A percentile compares a stretch with the other conserved stretches of the same genome.
These are phyloP conservation scores for Parauchenoglanis punctatus DNA, from an alignment of 2,797 vertebrate genomes.

Conservation along the genomic window DNA sequence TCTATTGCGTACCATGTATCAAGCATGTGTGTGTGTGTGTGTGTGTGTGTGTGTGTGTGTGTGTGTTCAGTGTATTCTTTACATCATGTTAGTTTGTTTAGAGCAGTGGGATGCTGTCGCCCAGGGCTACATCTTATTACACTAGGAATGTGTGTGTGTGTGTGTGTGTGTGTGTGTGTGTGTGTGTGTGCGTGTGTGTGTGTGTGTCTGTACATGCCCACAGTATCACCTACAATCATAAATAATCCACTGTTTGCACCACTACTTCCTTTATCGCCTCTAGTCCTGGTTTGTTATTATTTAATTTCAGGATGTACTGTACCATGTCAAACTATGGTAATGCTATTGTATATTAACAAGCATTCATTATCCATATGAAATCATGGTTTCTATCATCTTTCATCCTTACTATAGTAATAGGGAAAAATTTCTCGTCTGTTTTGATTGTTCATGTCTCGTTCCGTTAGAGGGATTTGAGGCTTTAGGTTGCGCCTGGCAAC, in stretches of 20 bases:
- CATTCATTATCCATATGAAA: neutral
- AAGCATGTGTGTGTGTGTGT: slow-evolving; percentile 26
- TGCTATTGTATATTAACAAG: neutral
- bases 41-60: slow-evolving; percentile 36
- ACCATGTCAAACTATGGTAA: neutral
- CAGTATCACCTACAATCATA: slow-evolving; percentile 21
- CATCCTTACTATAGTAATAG: slow-evolving; percentile 3
- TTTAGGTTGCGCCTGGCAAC: slow-evolving; percentile 44
- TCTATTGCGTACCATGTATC: neutral
- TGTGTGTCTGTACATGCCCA: slow-evolving; percentile 14
- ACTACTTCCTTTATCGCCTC: neutral
- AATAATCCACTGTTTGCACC: slow-evolving; percentile 20
- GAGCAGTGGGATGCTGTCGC: slow-evolving; percentile 48
- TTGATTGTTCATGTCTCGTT: slow-evolving; percentile 44
- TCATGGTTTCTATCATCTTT: neutral
- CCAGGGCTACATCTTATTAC: slow-evolving; percentile 44
- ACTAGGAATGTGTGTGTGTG: slow-evolving; percentile 33
- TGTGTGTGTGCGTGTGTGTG: neutral
- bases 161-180: slow-evolving; percentile 32
- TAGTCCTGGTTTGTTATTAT: neutral
- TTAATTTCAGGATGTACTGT: neutral
- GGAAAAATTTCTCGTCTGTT: slow-evolving; percentile 27
- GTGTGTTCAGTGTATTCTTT: slow-evolving; percentile 41
- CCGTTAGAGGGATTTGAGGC: slow-evolving; percentile 42
- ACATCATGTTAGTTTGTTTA: slow-evolving; percentile 49